phyloP scores from a whole-genome alignment of 2,888 invertebrate species.

The Eubasilissa splendida region DNA sequence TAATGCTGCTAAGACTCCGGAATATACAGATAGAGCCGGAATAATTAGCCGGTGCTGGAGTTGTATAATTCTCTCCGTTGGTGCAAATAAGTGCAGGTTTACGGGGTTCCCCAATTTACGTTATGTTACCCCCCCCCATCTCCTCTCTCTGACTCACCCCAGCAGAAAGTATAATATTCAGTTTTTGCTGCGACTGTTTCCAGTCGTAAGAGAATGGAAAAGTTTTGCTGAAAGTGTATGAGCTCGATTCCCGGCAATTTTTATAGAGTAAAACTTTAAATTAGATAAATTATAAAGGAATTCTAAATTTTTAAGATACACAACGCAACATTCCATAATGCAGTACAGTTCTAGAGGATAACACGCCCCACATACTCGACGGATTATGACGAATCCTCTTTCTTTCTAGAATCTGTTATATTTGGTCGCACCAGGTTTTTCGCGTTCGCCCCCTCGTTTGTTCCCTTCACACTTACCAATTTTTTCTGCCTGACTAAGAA shows the following conservation, averaged over 20 bases:
- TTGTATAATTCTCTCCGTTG: conserved; percentile 35
- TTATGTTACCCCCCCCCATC: neutral
- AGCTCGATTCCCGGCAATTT: neutral
- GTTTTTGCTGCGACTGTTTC: conserved; percentile 1
- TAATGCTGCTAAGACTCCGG: conserved; percentile 56
- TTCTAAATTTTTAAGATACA: no score
- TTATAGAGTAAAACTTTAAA: neutral
- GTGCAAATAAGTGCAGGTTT: conserved; percentile 42
- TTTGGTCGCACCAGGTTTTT: no score
- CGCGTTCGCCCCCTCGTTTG: no score
- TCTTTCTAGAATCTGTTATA: no score
- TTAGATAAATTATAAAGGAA: neutral
- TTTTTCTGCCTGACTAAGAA: no score
- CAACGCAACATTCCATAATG: no score
- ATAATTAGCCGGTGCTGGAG: conserved; percentile 55
- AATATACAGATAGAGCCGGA: conserved; percentile 57
- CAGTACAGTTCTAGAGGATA: no score
- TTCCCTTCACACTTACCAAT: no score
- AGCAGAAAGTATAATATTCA: neutral
- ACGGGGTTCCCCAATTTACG: conserved; percentile 37
- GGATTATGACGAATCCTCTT: no score
- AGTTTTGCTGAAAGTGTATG: neutral
- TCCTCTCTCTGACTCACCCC: neutral
- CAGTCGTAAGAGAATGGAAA: neutral
- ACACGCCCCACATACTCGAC: no score